A percentile compares a stretch with the other conserved stretches of the same genome.
These are phyloP conservation scores for Strongylocentrotus purpuratus DNA, from an alignment of 35 echinoderm and acorn worm genomes.

Conservation along the genomic window DNA sequence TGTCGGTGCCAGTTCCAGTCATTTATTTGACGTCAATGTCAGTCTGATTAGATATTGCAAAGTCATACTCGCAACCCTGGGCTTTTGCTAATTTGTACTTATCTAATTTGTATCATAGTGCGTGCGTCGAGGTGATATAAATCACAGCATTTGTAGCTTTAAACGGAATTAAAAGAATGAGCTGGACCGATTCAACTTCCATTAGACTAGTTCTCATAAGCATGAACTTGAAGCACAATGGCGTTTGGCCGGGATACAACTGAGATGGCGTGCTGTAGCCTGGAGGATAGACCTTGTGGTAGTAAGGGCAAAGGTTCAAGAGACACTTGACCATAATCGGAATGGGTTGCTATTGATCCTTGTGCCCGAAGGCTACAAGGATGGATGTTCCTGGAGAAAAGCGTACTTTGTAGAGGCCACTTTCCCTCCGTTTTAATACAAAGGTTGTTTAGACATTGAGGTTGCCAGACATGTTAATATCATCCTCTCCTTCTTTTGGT, in stretches of 20 bases:
- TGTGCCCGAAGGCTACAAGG: not conserved
- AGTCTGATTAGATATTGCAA: not conserved
- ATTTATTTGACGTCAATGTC: not conserved
- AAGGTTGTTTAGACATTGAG: not conserved
- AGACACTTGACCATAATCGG: not conserved
- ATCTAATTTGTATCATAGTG: not conserved
- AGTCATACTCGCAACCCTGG: not conserved
- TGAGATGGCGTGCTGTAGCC: not conserved
- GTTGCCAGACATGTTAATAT: not conserved
- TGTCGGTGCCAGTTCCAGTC: too few relatives aligned
- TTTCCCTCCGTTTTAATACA: not conserved
- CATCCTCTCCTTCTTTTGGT: not conserved
- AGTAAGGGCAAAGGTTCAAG: not conserved
- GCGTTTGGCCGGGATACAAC: not conserved
- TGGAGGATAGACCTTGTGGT: not conserved
- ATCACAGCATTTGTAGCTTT: not conserved
- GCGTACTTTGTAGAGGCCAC: slow-evolving; percentile 7
- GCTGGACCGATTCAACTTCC: not conserved
- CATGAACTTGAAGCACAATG: not conserved
- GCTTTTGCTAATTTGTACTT: not conserved
- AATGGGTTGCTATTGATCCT: not conserved
- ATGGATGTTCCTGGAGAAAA: not conserved
- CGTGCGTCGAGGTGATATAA: not conserved
- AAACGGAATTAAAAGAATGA: not conserved
- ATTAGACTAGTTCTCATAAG: not conserved